Percentiles rank a stretch among this genome's conserved stretches.
These are phyloP conservation scores for Paracanthobrama guichenoti DNA, from an alignment of 2,113 vertebrate species.

Conservation along the genomic window DNA sequence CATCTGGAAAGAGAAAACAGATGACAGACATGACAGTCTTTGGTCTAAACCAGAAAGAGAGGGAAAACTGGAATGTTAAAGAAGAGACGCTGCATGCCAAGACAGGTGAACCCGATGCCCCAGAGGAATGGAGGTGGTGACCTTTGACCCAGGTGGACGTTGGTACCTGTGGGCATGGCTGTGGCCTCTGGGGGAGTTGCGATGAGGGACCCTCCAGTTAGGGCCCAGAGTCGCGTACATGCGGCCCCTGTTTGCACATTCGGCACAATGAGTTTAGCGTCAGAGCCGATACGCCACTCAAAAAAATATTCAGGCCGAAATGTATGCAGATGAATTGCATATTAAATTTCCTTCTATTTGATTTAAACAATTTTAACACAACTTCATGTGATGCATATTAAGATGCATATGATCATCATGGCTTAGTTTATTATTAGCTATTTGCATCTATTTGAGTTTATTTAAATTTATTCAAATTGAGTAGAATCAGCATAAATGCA, in stretches of 20 bases:
- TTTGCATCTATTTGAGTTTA: not conserved
- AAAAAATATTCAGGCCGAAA: not conserved
- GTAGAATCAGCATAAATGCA: not conserved
- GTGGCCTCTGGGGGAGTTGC: conserved; percentile 86
- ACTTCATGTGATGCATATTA: not conserved
- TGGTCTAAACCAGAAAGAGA: not conserved
- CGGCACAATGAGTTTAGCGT: conserved; percentile 57
- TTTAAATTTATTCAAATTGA: not conserved
- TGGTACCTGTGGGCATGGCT: conserved; percentile 91
- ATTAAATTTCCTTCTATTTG: not conserved
- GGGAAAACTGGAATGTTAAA: not conserved
- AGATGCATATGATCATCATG: no score
- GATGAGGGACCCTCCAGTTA: conserved; percentile 89
- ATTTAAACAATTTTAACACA: not conserved
- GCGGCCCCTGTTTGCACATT: conserved; percentile 87
- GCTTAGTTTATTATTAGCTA: not conserved
- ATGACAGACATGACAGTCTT: conserved; percentile 11
- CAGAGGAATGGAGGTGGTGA: conserved; percentile 21
- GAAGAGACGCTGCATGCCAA: conserved; percentile 35
- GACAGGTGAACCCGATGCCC: conserved; percentile 31
- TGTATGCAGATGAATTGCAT: not conserved
- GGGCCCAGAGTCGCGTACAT: conserved; percentile 93
- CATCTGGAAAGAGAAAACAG: not conserved
- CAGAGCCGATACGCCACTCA: not conserved
- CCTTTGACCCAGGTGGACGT: conserved; percentile 45